A percentile compares a stretch with the other conserved stretches of the same genome.
Conservation (phyloP, 2,113 vertebrate genomes). For the Barbus barbus region DNA sequence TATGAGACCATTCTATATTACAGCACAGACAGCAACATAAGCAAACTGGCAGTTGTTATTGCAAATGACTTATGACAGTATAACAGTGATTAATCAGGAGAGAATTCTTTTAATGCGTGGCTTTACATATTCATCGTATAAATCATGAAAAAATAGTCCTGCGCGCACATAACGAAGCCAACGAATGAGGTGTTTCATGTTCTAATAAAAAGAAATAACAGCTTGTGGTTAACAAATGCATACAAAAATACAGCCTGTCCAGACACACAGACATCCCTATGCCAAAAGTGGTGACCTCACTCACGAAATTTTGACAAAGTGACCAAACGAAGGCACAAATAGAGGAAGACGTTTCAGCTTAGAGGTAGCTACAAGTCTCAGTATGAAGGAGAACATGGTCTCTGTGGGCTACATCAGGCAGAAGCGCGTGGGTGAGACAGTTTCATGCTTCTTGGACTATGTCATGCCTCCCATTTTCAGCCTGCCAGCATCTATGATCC, state of each 20-base stretch:
- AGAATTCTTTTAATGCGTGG: conserved; percentile 51
- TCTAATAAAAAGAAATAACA: conserved; percentile 27
- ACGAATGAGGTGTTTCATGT: neutral
- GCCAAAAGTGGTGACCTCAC: conserved; percentile 47
- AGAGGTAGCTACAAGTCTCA: neutral
- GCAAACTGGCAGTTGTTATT: conserved; percentile 53
- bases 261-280: neutral
- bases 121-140: conserved; percentile 31
- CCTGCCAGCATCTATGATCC: conserved; percentile 37
- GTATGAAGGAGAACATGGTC: conserved; percentile 6
- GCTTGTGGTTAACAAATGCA: neutral
- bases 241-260: neutral
- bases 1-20: conserved; percentile 32
- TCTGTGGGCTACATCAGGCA: conserved; percentile 24
- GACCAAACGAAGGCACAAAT: conserved; percentile 19
- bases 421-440: conserved; percentile 28
- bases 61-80: conserved; percentile 52
- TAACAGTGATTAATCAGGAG: conserved; percentile 51
- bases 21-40: conserved; percentile 34
- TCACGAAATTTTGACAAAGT: conserved; percentile 10
- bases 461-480: conserved; percentile 46
- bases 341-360: neutral
- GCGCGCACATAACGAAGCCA: conserved; percentile 2
- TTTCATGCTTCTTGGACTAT: conserved; percentile 37
- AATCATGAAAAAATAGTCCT: conserved; percentile 18